Conservation (phyloP, 2,797 vertebrate species). For the Pseudochirops corinnae region DNA sequence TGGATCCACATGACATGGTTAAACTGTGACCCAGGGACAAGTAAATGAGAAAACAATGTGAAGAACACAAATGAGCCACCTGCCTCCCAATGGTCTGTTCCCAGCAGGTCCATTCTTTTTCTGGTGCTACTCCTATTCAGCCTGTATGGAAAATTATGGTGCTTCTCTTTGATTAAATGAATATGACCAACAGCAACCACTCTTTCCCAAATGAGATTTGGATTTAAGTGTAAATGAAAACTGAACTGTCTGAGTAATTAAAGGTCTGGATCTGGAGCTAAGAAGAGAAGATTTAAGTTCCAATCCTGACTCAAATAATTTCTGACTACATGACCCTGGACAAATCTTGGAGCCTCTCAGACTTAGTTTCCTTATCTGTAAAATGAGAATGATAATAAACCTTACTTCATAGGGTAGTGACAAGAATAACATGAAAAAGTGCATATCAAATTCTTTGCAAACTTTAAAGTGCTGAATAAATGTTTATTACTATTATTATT, state of each 20-base stretch:
- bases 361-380: constrained; percentile 26
- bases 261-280: neutral
- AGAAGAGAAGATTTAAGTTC: constrained; percentile 18
- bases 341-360: neutral
- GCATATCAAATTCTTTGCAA: constrained; percentile 5
- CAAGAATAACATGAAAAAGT: constrained; percentile 15
- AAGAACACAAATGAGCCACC: neutral
- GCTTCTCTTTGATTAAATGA: neutral
- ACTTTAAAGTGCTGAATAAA: neutral
- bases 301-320: neutral
- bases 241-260: neutral
- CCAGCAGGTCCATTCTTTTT: neutral
- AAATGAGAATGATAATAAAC: constrained; percentile 1
- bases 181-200: neutral
- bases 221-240: neutral
- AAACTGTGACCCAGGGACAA: neutral
- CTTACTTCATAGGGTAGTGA: neutral
- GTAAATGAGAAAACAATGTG: neutral
- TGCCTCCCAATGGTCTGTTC: neutral
- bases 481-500: neutral
- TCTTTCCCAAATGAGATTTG: neutral
- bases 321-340: neutral
- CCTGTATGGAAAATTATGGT: neutral
- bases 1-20: neutral
- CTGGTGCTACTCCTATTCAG: neutral